A percentile compares a stretch with the other conserved stretches of the same genome.
Conservation (phyloP, 30 jellyfish, hydroid and myxozoan species). For the Aurelia sp. region DNA sequence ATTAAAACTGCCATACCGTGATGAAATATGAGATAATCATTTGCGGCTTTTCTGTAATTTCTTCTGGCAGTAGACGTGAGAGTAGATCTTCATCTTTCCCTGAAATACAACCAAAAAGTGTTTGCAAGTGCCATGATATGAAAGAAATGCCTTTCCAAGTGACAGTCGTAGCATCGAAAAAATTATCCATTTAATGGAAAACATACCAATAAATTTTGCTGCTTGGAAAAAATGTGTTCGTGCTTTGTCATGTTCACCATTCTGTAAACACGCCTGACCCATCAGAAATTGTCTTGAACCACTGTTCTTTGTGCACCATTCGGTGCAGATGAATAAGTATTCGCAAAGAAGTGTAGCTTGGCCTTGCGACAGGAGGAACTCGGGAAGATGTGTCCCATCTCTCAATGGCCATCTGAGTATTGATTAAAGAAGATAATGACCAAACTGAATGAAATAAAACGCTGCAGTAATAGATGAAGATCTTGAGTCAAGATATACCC, state of each 20-base stretch:
- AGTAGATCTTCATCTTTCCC: constrained; percentile 32
- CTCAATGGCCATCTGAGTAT: constrained; percentile 50
- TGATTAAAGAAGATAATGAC: neutral
- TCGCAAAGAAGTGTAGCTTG: constrained; percentile 69
- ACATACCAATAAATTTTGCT: constrained; percentile 79
- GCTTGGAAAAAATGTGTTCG: constrained; percentile 75
- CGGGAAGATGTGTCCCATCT: constrained; percentile 77
- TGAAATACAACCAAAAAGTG: constrained; percentile 1
- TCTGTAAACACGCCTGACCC: constrained; percentile 87
- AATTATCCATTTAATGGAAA: no score
- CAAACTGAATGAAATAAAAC: neutral
- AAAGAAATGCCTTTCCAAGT: no score
- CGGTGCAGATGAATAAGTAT: constrained; percentile 66
- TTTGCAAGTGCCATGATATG: no score
- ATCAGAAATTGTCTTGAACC: constrained; percentile 78
- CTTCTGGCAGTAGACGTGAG: constrained; percentile 24
- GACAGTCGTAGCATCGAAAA: no score
- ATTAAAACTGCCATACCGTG: constrained; percentile 12
- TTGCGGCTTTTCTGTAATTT: constrained; percentile 23
- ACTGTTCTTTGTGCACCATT: constrained; percentile 70
- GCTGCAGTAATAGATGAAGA: neutral
- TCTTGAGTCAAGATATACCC: no score
- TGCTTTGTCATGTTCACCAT: constrained; percentile 81
- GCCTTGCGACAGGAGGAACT: constrained; percentile 81
- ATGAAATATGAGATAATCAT: constrained; percentile 47